Base-by-base conservation (phyloP, 2,797 vertebrate species). In the Phataginus tricuspis region DNA sequence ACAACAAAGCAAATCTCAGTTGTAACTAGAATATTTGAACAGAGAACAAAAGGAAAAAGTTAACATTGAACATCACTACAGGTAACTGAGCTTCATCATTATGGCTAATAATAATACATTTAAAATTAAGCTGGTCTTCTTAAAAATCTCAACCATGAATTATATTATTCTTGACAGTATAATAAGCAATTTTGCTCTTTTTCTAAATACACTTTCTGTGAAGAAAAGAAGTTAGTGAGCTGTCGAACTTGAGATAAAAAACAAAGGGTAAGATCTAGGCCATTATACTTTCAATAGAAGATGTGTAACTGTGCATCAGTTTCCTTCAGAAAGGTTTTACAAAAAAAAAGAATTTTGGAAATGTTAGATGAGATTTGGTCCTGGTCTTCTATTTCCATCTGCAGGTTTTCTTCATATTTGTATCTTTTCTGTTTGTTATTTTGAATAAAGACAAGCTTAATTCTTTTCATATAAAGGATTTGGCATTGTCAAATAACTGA, bases 61-160 rank as follows among this genome's bases (percentile, higher is more conserved):
- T 61, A 87, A 57, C 31, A 31, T 18, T 66, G 34, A 91, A 10
- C 61, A 96, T 98, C 93, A 93, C 96, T 96, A 79, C 27, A 85
- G 69, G 61, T 97, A 95, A 68, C 95, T 59, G 78, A 94, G 94
- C 39, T 89, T 94, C 85, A 83, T 85, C n/a, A 64, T 94, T 97
- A 1, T 1, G 2, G 57, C 31, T 57, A 97, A 94, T 7, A 97
- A 74, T 63, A 96, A 51, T 95, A 93, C 57, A 79, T 68, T 53
- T 15, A 75, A 90, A 95, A 85, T 34, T 90, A 37, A 87, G 6
- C 5, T n/a, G 2, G 2, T 86, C 51, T 51, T 45, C 37, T 91
- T 91, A 79, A 92, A 55, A 42, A 82, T n/a, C 0, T 90, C 34
- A 84, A 5, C 34, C 15, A 61, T 16, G 8, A 64, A 68, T 68